A percentile compares a stretch with the other conserved stretches of the same genome.
These are phyloP conservation scores for Cryptocephalus primarius DNA, from an alignment of 2,888 invertebrate genomes.

Conservation along the genomic window DNA sequence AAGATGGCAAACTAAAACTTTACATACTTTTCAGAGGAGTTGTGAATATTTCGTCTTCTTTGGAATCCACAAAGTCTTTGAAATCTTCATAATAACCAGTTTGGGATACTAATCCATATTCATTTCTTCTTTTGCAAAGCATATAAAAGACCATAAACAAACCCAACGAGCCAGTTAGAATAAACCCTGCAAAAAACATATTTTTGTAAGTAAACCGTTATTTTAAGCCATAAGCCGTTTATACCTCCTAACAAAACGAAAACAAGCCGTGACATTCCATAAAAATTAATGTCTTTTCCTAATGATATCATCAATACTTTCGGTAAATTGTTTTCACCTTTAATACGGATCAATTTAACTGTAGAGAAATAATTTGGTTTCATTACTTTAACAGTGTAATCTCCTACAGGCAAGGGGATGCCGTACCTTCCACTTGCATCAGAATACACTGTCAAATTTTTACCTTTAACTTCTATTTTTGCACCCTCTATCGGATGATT, in stretches of 20 bases:
- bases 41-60: constrained; percentile 24
- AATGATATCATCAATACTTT: constrained; percentile 58
- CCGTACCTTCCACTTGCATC: constrained; percentile 42
- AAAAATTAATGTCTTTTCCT: constrained; percentile 51
- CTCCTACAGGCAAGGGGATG: constrained; percentile 39
- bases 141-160: constrained; percentile 46
- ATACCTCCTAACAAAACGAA: constrained; percentile 65
- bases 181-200: constrained; percentile 38
- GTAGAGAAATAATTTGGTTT: constrained; percentile 49
- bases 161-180: constrained; percentile 44
- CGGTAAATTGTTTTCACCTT: constrained; percentile 33
- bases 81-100: constrained; percentile 19
- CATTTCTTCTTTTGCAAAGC: constrained; percentile 35
- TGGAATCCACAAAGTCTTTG: constrained; percentile 20
- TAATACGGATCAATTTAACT: constrained; percentile 36
- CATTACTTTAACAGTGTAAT: constrained; percentile 44
- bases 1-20: too few relatives aligned
- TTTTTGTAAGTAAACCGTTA: too few relatives aligned
- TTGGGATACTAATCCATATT: constrained; percentile 25
- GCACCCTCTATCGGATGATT: constrained; percentile 48
- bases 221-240: too few relatives aligned
- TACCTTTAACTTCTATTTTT: constrained; percentile 38
- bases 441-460: constrained; percentile 31
- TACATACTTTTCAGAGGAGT: constrained; percentile 21
- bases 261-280: constrained; percentile 65